Percentiles rank a stretch among this genome's conserved stretches.
Evolutionary conservation across 2,113 vertebrate genomes (phyloP).

Genomic region (Castor canadensis): DNA sequence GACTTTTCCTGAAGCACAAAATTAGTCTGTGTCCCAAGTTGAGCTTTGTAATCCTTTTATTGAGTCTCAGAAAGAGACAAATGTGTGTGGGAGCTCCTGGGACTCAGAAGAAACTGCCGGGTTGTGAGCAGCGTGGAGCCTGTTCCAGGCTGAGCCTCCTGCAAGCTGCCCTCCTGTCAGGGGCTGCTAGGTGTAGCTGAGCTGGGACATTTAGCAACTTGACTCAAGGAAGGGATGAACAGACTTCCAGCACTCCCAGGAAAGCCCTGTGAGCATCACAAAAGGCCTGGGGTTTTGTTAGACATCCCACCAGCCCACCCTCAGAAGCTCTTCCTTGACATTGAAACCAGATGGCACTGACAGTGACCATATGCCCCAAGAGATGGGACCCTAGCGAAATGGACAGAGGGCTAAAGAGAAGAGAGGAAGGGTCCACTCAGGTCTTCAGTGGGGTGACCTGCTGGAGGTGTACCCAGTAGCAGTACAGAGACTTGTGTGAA

Average conservation of each 20-base stretch:
- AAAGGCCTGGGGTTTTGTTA: background rate
- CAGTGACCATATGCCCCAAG: background rate
- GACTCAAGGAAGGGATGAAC: background rate
- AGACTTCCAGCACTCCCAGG: background rate
- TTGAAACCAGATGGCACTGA: no score
- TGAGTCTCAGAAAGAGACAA: background rate
- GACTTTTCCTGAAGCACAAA: background rate
- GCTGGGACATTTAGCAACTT: background rate
- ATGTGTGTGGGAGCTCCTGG: background rate
- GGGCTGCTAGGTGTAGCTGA: background rate
- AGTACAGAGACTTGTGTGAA: background rate
- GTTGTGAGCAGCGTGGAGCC: rapidly evolving
- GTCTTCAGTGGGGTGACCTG: background rate
- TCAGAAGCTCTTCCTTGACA: background rate
- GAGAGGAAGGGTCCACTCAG: background rate
- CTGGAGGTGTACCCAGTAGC: background rate
- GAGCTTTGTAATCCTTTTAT: background rate
- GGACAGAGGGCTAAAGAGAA: background rate
- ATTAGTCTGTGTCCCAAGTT: rapidly evolving
- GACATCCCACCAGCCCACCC: background rate
- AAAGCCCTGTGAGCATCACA: background rate
- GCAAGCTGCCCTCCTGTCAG: background rate
- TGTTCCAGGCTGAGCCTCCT: no score
- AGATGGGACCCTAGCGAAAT: background rate
- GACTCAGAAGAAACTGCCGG: rapidly evolving